These are phyloP conservation scores for Onychostoma macrolepis DNA, from an alignment of 2,113 vertebrate genomes.

Conservation along the genomic window DNA sequence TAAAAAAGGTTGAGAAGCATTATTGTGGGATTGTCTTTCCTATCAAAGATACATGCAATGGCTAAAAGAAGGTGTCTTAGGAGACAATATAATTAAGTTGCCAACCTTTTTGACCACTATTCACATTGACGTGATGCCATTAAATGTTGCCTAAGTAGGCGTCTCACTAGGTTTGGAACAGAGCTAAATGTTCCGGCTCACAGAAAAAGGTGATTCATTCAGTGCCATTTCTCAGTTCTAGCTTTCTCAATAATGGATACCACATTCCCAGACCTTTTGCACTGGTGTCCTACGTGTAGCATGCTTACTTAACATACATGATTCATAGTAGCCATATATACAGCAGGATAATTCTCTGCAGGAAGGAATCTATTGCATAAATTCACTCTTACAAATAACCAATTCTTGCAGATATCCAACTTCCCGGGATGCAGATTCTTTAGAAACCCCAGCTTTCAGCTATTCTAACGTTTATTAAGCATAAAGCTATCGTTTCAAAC, in stretches of 20 bases:
- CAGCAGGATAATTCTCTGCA: conserved; percentile 6
- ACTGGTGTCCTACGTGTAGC: background rate
- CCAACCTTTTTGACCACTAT: background rate
- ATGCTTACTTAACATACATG: background rate
- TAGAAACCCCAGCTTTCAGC: background rate
- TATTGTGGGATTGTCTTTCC: background rate
- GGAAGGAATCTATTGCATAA: conserved; percentile 35
- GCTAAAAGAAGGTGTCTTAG: background rate
- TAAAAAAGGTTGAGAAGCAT: no score
- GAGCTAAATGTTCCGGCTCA: background rate
- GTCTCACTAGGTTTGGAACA: background rate
- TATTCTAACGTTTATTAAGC: conserved; percentile 29
- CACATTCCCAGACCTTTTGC: background rate
- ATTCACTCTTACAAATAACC: conserved; percentile 34
- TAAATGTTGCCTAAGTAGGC: background rate
- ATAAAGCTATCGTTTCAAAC: conserved; percentile 3
- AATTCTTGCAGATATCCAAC: conserved; percentile 24
- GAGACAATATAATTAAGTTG: conserved; percentile 6
- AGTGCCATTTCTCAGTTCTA: background rate
- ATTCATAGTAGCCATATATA: conserved; percentile 26
- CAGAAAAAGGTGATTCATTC: background rate
- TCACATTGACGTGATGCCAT: background rate
- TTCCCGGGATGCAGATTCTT: background rate
- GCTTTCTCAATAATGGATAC: background rate
- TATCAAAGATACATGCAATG: background rate